Conservation (phyloP, 2,888 invertebrate genomes). For the Sinhomidia bicolor region DNA sequence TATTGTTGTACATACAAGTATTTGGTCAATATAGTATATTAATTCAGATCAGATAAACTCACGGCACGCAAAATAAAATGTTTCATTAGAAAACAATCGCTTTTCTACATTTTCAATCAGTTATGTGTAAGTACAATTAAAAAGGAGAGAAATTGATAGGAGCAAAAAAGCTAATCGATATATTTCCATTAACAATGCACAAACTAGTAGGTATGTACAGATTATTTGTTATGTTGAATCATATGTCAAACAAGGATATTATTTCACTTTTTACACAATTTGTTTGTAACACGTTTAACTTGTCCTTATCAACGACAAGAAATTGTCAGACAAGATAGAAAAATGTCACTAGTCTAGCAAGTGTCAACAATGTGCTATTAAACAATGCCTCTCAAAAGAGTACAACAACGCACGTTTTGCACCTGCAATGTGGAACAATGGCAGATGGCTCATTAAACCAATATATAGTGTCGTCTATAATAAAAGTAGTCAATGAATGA, state of each 20-base stretch:
- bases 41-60: neutral
- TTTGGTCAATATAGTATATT: conserved; percentile 19
- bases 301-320: neutral
- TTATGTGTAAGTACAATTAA: too few species aligned
- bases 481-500: neutral
- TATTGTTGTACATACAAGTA: conserved; percentile 11
- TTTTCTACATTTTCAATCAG: neutral
- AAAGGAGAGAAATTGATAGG: neutral
- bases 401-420: neutral
- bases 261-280: conserved; percentile 16
- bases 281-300: conserved; percentile 8
- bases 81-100: neutral
- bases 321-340: neutral
- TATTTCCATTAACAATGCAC: neutral
- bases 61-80: conserved; percentile 2
- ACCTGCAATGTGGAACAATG: neutral
- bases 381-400: conserved; percentile 6
- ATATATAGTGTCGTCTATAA: too few species aligned
- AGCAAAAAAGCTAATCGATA: neutral
- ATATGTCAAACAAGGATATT: neutral
- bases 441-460: neutral
- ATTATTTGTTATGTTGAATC: neutral
- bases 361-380: conserved; percentile 10
- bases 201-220: neutral
- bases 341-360: neutral